Conservation (phyloP, 2,797 vertebrate genomes). For the Synanceia verrucosa region DNA sequence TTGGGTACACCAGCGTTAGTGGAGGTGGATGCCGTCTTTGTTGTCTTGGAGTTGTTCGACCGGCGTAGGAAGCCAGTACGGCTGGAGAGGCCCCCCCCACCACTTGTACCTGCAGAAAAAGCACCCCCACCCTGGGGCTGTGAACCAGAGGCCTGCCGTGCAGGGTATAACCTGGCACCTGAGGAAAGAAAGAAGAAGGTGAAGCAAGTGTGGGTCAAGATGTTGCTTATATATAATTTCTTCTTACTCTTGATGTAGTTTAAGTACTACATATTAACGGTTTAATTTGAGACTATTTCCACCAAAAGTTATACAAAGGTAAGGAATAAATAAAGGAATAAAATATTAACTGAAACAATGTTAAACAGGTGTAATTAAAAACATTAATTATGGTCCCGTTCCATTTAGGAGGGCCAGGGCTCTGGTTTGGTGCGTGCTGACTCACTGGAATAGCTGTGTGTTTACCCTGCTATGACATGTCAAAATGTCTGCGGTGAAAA, state of each 20-base stretch:
- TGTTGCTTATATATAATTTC: too few species aligned
- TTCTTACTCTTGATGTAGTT: too few species aligned
- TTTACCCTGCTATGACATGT: too few species aligned
- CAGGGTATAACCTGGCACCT: slow-evolving; percentile 76
- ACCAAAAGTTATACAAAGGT: too few species aligned
- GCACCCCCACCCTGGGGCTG: slow-evolving; percentile 52
- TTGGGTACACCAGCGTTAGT: slow-evolving; percentile 27
- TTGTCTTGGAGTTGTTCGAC: slow-evolving; percentile 77
- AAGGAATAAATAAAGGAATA: too few species aligned
- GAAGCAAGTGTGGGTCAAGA: background rate
- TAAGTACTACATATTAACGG: too few species aligned
- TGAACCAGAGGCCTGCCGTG: slow-evolving; percentile 58
- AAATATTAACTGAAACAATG: too few species aligned
- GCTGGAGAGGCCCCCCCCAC: slow-evolving; percentile 81
- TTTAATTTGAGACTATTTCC: background rate
- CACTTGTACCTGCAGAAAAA: slow-evolving; percentile 26
- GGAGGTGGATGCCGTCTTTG: slow-evolving; percentile 76
- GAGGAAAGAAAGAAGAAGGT: slow-evolving; percentile 2
- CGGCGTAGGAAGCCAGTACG: slow-evolving; percentile 90
- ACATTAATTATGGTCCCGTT: too few species aligned
- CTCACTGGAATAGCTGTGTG: too few species aligned
- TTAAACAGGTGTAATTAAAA: slow-evolving; percentile 3
- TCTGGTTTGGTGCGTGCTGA: too few species aligned
- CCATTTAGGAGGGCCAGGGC: too few species aligned
- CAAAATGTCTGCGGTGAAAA: too few species aligned